phyloP scores from a whole-genome alignment of 2,888 invertebrate genomes.

The Flexamia atlantica region DNA sequence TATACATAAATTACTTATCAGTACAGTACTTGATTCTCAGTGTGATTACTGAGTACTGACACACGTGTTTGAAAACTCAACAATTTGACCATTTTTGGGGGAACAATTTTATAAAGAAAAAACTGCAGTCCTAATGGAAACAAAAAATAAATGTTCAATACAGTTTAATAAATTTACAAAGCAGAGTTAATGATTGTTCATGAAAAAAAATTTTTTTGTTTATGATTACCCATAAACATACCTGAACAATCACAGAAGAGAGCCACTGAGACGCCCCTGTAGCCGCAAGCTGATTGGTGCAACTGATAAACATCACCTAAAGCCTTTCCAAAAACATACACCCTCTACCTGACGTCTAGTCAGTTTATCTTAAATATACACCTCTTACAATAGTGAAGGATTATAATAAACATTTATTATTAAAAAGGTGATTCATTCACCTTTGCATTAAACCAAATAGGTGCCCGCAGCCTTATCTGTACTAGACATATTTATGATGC shows the following conservation, averaged over 20 bases:
- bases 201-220: too few relatives aligned
- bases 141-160: too few relatives aligned
- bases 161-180: too few relatives aligned
- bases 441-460: slow-evolving; percentile 1
- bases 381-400: background rate
- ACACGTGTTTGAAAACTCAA: too few relatives aligned
- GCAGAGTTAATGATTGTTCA: too few relatives aligned
- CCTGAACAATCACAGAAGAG: background rate
- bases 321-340: background rate
- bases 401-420: background rate
- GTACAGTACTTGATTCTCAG: too few relatives aligned
- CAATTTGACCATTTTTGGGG: too few relatives aligned
- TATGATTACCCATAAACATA: background rate
- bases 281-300: slow-evolving; percentile 13
- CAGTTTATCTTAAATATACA: background rate
- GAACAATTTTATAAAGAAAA: too few relatives aligned
- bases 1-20: too few relatives aligned
- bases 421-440: slow-evolving; percentile 37
- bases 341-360: background rate
- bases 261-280: slow-evolving; percentile 36
- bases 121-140: too few relatives aligned
- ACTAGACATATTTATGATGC: slow-evolving; percentile 22
- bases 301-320: slow-evolving; percentile 4
- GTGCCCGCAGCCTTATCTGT: background rate
- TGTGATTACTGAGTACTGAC: too few relatives aligned